Percentiles rank a stretch among this genome's conserved stretches.
These are phyloP conservation scores for Cyclargus thomasi DNA, from an alignment of 1,140 invertebrate genomes.

Conservation along the genomic window DNA sequence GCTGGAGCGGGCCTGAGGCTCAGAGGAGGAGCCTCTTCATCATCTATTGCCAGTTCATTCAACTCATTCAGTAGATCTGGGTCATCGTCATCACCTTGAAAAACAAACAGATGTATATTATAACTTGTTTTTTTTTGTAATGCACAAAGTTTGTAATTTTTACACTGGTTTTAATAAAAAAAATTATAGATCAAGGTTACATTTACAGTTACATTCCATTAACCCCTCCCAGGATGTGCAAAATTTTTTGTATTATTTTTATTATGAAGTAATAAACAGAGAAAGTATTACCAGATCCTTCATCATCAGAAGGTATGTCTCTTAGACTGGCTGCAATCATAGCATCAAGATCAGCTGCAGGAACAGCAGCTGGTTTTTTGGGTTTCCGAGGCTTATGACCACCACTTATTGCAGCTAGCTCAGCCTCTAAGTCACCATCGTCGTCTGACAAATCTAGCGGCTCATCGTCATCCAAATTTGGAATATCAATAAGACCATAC, in stretches of 20 bases:
- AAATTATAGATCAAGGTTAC: too few species aligned
- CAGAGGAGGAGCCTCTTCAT: conserved; percentile 44
- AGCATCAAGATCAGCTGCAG: conserved; percentile 77
- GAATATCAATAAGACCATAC: conserved; percentile 76
- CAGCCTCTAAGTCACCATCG: conserved; percentile 91
- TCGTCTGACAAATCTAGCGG: conserved; percentile 76
- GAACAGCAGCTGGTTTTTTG: conserved; percentile 72
- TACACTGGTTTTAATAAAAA: too few species aligned
- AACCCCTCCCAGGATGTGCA: too few species aligned
- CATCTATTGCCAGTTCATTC: conserved; percentile 76
- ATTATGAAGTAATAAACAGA: too few species aligned
- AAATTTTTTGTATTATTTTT: too few species aligned
- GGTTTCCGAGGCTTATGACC: conserved; percentile 68
- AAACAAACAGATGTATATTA: too few species aligned
- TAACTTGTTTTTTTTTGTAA: too few species aligned
- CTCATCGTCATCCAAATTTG: conserved; percentile 78
- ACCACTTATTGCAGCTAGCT: conserved; percentile 84
- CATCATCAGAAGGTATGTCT: conserved; percentile 84
- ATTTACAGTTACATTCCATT: too few species aligned
- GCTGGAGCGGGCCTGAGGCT: conserved; percentile 49
- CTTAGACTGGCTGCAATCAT: conserved; percentile 85
- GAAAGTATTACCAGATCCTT: conserved; percentile 74
- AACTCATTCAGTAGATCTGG: conserved; percentile 84
- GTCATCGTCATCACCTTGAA: conserved; percentile 80
- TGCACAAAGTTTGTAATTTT: too few species aligned